These are phyloP conservation scores for Caenorhabditis sp. DNA, from an alignment of 2,888 invertebrate species.

Conservation along the genomic window DNA sequence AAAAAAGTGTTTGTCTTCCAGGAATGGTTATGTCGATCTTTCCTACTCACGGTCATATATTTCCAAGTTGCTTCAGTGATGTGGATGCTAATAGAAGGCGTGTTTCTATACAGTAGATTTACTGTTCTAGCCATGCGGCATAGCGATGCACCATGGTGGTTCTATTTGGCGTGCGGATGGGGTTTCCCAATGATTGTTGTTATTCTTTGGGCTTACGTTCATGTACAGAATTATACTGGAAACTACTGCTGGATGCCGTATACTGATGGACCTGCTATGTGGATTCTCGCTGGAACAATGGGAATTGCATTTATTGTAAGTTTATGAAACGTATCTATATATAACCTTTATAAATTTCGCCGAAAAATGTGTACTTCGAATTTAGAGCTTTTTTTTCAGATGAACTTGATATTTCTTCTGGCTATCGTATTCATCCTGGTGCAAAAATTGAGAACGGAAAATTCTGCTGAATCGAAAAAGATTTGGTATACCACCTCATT, in stretches of 20 bases:
- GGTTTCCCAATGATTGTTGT: slow-evolving; percentile 75
- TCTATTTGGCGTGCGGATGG: slow-evolving; percentile 76
- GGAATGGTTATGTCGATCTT: slow-evolving; percentile 75
- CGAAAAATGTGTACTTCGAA: too few relatives aligned
- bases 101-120: slow-evolving; percentile 71
- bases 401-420: slow-evolving; percentile 73
- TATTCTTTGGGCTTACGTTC: slow-evolving; percentile 73
- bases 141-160: slow-evolving; percentile 74
- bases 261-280: slow-evolving; percentile 70
- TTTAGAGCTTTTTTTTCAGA: slow-evolving; percentile 65
- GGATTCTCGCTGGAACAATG: slow-evolving; percentile 72
- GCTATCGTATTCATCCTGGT: slow-evolving; percentile 74
- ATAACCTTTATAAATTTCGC: too few relatives aligned
- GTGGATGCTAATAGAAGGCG: slow-evolving; percentile 77
- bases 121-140: slow-evolving; percentile 76
- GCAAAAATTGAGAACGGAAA: slow-evolving; percentile 73
- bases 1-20: slow-evolving; percentile 57
- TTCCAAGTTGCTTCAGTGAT: slow-evolving; percentile 75
- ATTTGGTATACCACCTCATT: slow-evolving; percentile 68
- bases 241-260: slow-evolving; percentile 72
- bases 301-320: slow-evolving; percentile 71
- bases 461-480: slow-evolving; percentile 73
- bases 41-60: slow-evolving; percentile 75
- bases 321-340: not conserved
- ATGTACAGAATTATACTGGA: slow-evolving; percentile 57